phyloP scores from a whole-genome alignment of 2,888 invertebrate genomes.

The Apotomis capreana region DNA sequence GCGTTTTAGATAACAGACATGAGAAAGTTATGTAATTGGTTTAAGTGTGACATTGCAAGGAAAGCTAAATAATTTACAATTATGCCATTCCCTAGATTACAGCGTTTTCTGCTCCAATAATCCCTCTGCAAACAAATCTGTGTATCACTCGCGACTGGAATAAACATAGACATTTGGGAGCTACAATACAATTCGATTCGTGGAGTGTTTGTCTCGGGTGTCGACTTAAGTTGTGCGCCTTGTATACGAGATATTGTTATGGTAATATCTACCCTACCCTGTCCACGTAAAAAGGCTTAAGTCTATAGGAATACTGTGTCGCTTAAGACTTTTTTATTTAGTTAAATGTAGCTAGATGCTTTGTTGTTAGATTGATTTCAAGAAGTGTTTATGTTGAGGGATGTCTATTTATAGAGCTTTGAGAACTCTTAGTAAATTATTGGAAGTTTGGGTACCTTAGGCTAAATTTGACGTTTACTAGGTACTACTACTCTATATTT shows the following conservation, averaged over 20 bases:
- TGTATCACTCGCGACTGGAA: slow-evolving; percentile 12
- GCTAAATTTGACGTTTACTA: background rate
- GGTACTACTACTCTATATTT: no score
- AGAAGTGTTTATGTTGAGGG: slow-evolving; percentile 7
- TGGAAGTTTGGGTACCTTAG: background rate
- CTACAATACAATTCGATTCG: slow-evolving; percentile 27
- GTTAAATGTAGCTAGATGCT: background rate
- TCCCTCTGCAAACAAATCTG: background rate
- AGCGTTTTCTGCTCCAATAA: background rate
- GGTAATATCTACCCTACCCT: slow-evolving; percentile 3
- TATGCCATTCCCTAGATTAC: no score
- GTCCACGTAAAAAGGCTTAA: background rate
- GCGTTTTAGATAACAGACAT: no score
- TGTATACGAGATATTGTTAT: slow-evolving; percentile 26
- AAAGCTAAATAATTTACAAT: no score
- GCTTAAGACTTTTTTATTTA: background rate
- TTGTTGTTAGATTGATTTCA: slow-evolving; percentile 22
- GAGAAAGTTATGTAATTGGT: no score
- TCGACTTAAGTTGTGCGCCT: slow-evolving; percentile 25
- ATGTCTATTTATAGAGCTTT: background rate
- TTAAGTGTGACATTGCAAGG: no score
- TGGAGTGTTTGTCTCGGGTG: slow-evolving; percentile 26
- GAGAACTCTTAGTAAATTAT: slow-evolving; percentile 3
- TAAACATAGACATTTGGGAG: slow-evolving; percentile 32
- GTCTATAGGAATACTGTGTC: background rate